Evolutionary conservation across 2,888 invertebrate genomes (phyloP).

Genomic region (Drosophila nigritarsus): DNA sequence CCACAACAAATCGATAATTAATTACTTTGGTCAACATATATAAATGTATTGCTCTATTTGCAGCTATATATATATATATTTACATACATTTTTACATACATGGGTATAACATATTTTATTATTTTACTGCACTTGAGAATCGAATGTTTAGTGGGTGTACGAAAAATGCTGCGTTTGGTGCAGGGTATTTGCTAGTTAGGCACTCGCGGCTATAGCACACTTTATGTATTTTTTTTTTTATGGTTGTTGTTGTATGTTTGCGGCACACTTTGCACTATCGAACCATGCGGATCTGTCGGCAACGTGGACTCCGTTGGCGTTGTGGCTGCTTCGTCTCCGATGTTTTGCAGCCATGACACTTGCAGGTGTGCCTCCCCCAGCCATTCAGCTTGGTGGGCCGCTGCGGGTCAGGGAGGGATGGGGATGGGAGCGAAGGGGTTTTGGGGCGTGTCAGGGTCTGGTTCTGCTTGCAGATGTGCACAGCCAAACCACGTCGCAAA

Average conservation of each 20-base stretch:
- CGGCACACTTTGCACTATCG: constrained; percentile 79
- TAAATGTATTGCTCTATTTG: background rate
- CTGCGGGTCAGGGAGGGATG: background rate
- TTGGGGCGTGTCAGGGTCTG: constrained; percentile 42
- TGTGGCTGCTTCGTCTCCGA: constrained; percentile 25
- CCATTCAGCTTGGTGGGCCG: constrained; percentile 1
- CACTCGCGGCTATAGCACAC: too few species aligned
- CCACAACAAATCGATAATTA: background rate
- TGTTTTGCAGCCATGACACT: constrained; percentile 52
- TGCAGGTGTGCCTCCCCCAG: constrained; percentile 51
- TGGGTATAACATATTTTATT: background rate
- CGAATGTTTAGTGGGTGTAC: background rate
- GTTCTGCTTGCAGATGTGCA: constrained; percentile 58
- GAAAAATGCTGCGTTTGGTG: background rate
- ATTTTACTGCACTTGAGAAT: background rate
- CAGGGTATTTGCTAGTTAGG: background rate
- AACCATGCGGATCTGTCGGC: constrained; percentile 62
- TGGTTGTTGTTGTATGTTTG: constrained; percentile 39
- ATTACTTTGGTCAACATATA: background rate
- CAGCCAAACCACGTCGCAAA: constrained; percentile 69
- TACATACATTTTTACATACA: background rate
- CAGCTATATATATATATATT: background rate
- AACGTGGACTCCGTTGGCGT: constrained; percentile 28
- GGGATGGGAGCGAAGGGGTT: background rate
- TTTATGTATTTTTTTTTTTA: constrained; percentile 12